Evolutionary conservation across 2,797 vertebrate species (phyloP).

Genomic region (Neosilurus hyrtlii): DNA sequence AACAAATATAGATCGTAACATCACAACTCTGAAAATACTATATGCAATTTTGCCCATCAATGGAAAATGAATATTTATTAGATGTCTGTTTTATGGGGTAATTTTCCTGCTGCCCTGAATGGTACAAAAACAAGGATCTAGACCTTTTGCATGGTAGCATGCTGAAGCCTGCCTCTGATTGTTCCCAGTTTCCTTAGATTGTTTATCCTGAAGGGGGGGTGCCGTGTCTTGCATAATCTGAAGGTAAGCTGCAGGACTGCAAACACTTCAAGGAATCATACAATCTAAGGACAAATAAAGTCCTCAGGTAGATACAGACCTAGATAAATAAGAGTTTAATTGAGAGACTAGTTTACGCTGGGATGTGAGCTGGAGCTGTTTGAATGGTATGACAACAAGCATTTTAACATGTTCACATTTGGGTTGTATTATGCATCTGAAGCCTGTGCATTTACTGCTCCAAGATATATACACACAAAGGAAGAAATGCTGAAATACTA

Average conservation of each 20-base stretch:
- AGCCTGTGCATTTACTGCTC: not conserved
- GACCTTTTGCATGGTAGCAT: conserved; percentile 68
- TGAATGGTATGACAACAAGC: not conserved
- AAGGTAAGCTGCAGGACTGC: conserved; percentile 65
- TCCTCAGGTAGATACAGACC: conserved; percentile 34
- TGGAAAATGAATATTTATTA: not conserved
- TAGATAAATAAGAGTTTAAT: conserved; percentile 13
- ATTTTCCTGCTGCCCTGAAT: conserved; percentile 62
- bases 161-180: conserved; percentile 75
- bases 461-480: not conserved
- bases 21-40: not conserved
- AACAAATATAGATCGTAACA: not conserved
- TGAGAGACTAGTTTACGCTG: conserved; percentile 8
- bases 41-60: not conserved
- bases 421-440: not conserved
- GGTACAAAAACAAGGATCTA: conserved; percentile 58
- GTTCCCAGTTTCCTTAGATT: conserved; percentile 78
- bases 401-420: not conserved
- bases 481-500: not conserved
- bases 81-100: conserved; percentile 60
- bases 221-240: conserved; percentile 57
- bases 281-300: conserved; percentile 60
- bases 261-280: conserved; percentile 64
- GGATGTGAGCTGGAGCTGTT: conserved; percentile 10
- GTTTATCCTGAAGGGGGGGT: conserved; percentile 68